Evolutionary conservation across 2,888 invertebrate species (phyloP), one percentile per base, ranked within the genome.

Genomic region (Trissolcus japonicus): DNA sequence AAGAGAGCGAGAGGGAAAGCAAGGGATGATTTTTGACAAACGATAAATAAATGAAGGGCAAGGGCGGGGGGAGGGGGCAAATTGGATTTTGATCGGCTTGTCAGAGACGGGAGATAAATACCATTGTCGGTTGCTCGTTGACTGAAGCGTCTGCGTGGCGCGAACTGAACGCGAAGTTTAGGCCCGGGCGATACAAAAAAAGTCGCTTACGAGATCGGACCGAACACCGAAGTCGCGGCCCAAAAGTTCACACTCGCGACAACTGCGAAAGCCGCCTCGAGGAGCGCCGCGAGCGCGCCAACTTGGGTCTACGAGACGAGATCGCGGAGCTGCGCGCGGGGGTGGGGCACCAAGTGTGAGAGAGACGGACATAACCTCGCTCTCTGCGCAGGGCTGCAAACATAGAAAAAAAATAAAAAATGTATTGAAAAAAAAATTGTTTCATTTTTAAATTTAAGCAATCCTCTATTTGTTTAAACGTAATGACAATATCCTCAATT

Each of bases 231-330:
- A 68, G 68, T 76, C 53, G 66, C 61, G 71, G 66, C 66, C 56
- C 68, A 60, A 74, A 50, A 73, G 61, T 60, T 35, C 56, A 53
- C 74, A 59, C 55, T 41, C 51, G 63, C 16, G 62, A 48, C 63
- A 63, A 68, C 57, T 72, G 21, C 59, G 60, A 63, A 60, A 68
- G 63, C 68, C 75, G 75, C 68, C 68, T 63, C 65, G 65, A 76
- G 60, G 56, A 76, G 75, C 62, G 74, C 66, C 50, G 57, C 72
- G 62, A 75, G 75, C 63, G 68, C 67, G 17, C 65, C 43, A 25
- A 40, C 54, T 40, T 54, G 61, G 57, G 63, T 11, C 55, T n/a
- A 43, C 41, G 51, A 69, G 35, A 54, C 16, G 21, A 50, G 56
- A 65, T 63, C 19, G 21, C 17, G 11, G 14, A 16, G 17, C 16